Base-by-base conservation (phyloP, 1,140 invertebrate genomes). In the Tribolium castaneum region DNA sequence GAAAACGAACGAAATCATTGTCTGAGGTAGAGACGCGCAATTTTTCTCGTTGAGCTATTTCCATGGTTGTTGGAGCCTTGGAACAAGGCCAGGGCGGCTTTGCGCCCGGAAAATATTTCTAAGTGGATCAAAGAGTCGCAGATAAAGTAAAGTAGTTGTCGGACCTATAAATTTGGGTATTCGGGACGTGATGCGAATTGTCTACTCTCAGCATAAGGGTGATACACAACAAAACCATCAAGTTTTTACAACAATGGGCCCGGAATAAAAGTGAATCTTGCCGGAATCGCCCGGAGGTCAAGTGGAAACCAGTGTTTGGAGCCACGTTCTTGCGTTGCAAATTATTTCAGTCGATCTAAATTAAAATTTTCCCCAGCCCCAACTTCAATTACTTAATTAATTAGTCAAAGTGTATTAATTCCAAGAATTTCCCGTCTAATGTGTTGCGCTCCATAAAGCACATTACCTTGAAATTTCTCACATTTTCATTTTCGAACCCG, bases 151-250 rank as follows among this genome's bases (percentile, higher is more conserved):
- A 66, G 59, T 34, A 66, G 59, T 66, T 62, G 59, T 22, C 0
- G 10, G 59, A n/a, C 59, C 59, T 66, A 66, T 66, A 66, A 66
- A 66, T 66, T 66, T 66, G 59, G 59, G 59, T 66, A 66, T 66
- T 66, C 25, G n/a, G 10, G 25, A 66, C 59, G 59, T 66, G 59
- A 16, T 66, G 30, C 22, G 59, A 66, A 66, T 66, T 2, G 25
- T 9, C 59, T n/a, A n/a, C 30, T 66, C 45, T 66, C 4, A 30
- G 25, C 45, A 59, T 30, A 66, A 12, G 10, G 59, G 4, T 13
- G 59, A 66, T 66, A 66, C 59, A 66, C 59, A 66, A 66, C 59
- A 66, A 66, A 66, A 66, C 25, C 59, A 66, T 66, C 59, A 66
- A 35, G 9, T 25, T 10, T 22, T 30, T 66, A 35, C 59, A 66